These are phyloP conservation scores for Nesometra sesokonis DNA, from an alignment of 35 echinoderm and acorn worm genomes.

Conservation along the genomic window DNA sequence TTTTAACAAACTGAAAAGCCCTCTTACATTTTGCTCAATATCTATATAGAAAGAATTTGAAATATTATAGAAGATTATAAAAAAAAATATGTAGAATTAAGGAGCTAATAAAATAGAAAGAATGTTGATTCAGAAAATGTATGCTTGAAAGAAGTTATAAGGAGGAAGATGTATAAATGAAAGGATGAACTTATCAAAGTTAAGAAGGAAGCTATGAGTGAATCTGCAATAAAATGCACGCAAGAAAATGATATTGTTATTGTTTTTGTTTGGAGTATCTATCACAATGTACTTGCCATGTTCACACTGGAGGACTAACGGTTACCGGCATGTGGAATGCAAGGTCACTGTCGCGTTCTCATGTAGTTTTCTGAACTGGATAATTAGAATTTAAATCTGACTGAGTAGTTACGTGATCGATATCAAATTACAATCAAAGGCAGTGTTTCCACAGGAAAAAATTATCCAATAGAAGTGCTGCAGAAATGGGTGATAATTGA, in stretches of 20 bases:
- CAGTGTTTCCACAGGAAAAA: no score
- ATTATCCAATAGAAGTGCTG: no score
- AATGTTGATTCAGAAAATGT: not conserved
- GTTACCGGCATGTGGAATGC: no score
- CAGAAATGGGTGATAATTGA: no score
- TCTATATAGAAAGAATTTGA: not conserved
- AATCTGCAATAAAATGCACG: not conserved
- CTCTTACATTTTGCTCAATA: not conserved
- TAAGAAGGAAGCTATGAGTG: not conserved
- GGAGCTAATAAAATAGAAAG: not conserved
- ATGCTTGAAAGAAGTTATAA: not conserved
- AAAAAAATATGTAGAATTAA: slow-evolving; percentile 1
- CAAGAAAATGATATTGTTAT: not conserved
- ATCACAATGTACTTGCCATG: no score
- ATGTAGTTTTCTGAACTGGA: no score
- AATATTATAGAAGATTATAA: slow-evolving; percentile 1
- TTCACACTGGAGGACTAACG: no score
- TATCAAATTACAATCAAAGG: no score
- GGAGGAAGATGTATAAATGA: not conserved
- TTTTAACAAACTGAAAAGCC: not conserved
- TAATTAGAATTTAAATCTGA: no score
- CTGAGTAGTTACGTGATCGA: no score
- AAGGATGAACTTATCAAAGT: not conserved
- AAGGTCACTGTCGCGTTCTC: no score
- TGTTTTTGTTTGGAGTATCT: no score